A percentile compares a stretch with the other conserved stretches of the same genome.
These are phyloP conservation scores for Pyrocoelia pectoralis DNA, from an alignment of 2,888 invertebrate genomes.

Conservation along the genomic window DNA sequence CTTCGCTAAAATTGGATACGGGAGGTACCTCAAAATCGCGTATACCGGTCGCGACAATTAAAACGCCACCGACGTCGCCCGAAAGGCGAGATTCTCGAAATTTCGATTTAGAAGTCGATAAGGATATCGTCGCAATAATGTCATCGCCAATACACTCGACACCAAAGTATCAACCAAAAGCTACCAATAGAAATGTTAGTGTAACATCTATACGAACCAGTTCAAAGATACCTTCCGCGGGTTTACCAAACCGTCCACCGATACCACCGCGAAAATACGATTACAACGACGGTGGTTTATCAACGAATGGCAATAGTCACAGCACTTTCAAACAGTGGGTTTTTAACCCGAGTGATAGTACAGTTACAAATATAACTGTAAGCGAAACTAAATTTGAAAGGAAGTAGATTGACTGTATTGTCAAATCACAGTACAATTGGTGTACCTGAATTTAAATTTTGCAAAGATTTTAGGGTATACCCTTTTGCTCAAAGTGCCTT, in stretches of 20 bases:
- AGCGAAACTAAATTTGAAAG: conserved; percentile 48
- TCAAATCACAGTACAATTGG: neutral
- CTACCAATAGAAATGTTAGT: conserved; percentile 63
- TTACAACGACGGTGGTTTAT: conserved; percentile 49
- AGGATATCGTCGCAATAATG: conserved; percentile 57
- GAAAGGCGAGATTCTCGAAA: conserved; percentile 54
- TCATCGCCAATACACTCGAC: conserved; percentile 54
- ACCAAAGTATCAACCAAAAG: conserved; percentile 54
- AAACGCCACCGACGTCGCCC: conserved; percentile 58
- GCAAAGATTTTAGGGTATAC: neutral
- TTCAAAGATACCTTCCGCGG: conserved; percentile 62
- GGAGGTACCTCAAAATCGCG: conserved; percentile 51
- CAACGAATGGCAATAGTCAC: conserved; percentile 50
- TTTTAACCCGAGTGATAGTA: conserved; percentile 53
- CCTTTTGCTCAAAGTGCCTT: conserved; percentile 1
- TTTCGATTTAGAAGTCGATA: conserved; percentile 54
- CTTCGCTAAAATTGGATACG: conserved; percentile 46
- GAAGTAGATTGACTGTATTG: conserved; percentile 28
- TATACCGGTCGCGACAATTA: conserved; percentile 55
- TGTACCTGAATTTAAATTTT: neutral
- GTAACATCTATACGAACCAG: conserved; percentile 71
- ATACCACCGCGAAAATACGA: conserved; percentile 62
- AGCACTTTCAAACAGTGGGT: conserved; percentile 60
- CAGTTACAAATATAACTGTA: conserved; percentile 56
- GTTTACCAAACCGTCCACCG: conserved; percentile 51